Base-by-base conservation (phyloP, 30 jellyfish, hydroid and myxozoan genomes). In the Hydractinia echinata region DNA sequence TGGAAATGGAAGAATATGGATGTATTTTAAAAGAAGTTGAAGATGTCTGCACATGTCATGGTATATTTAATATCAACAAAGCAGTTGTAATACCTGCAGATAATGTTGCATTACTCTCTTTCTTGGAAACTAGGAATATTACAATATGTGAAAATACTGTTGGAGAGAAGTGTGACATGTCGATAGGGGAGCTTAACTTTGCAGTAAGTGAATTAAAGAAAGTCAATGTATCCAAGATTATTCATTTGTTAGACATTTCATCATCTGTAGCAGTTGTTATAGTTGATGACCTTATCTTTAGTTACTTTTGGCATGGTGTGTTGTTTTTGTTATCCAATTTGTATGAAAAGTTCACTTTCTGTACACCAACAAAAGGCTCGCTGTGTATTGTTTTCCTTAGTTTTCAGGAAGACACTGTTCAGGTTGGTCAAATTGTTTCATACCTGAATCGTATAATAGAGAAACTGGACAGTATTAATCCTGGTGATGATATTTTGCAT, bases 251-350 rank as follows among this genome's bases (percentile, higher is more conserved):
- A 0, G 44, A 30, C 2, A 30, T 30, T 30, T 30, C 2, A 30
- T 30, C 44, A 30, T 30, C 44, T 30, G 44, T 10, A 19, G 4
- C 14, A 4, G 67, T 55, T 30, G 61, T 48, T 21, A 77, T 52
- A 48, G 51, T 77, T n/a, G 44, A 77, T 5, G 76, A 55, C 10
- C 76, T 77, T 56, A 11, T 61, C 61, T 4, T 77, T 10, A 77
- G 62, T 4, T 44, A 52, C 49, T 77, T 77, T 77, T 77, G 85
- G 85, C 19, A 60, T 77, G 85, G 85, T 10, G 30, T 77, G 4
- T 55, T 52, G 15, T 77, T 77, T 48, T 14, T 77, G 14, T 53
- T 77, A 8, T 9, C 85, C 14, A 54, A 55, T 53, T 55, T 55
- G 10, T 77, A 54, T 30, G 77, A 77, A 16, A 30, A 55, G 30